Evolutionary conservation across 1,140 invertebrate genomes (phyloP), one percentile per base, ranked within the genome.

Genomic region (Magallana ariakensis): DNA sequence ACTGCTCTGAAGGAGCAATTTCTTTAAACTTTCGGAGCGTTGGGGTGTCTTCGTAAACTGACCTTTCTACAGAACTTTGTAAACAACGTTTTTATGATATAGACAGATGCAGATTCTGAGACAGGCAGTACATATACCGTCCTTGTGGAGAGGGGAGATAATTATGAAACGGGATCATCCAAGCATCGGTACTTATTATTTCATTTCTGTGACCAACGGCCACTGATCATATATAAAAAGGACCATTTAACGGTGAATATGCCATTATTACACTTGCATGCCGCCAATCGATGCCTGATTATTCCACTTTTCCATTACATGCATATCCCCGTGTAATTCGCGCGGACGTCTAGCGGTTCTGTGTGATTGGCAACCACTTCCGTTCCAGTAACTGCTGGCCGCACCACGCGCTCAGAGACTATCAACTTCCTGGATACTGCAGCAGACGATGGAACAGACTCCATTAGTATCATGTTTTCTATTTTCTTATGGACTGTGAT

Each of bases 241-340:
- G 66, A 33, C 22, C 66, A 33, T 11, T 26, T 26, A 75, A 22
- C 66, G 22, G 66, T 75, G 13, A 75, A 26, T 26, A 75, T 75
- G 22, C 66, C 66, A 75, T 75, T 62, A 75, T 75, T 26, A 75
- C 66, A 75, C 66, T 26, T 33, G 66, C 66, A n/a, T 62, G 15
- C 58, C 9, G 66, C 66, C 22, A 75, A 75, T 75, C 66, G 66
- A 75, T 75, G 22, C 22, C 66, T 75, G 22, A 75, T 75, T 75
- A 75, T 75, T 75, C 33, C 22, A 26, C 66, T 75, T 75, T 75
- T 75, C 66, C 22, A 75, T 75, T 75, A 26, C 66, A 75, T 75
- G 66, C 66, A 75, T 26, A 19, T 75, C 22, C 15, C 22, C 11
- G 11, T 26, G 66, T 75, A 75, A 33, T 26, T 13, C 22, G 66